Conservation (phyloP, 1,140 invertebrate species). For the Pristionchus pacificus region DNA sequence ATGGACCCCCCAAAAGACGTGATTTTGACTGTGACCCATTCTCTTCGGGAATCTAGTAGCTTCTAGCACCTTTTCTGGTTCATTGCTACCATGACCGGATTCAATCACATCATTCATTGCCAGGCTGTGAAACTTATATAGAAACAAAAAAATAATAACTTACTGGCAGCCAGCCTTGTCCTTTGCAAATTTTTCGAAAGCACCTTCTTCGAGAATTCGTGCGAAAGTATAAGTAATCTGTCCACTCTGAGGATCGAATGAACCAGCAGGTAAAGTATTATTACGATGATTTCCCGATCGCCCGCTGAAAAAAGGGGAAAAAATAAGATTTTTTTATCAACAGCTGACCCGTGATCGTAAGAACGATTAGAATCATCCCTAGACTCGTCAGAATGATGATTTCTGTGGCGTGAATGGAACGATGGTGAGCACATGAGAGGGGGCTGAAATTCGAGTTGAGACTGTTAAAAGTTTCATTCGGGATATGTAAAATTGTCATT, state of each 20-base stretch:
- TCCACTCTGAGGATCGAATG: background rate
- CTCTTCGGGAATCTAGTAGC: no score
- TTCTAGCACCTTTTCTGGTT: no score
- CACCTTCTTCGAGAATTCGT: background rate
- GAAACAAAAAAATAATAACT: background rate
- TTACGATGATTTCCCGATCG: background rate
- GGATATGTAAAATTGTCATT: no score
- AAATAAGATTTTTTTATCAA: background rate
- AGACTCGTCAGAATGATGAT: background rate
- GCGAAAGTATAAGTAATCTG: background rate
- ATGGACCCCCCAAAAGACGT: no score
- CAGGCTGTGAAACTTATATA: no score
- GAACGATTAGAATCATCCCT: background rate
- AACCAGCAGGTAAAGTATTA: background rate
- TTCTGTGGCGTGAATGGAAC: no score
- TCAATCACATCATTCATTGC: no score
- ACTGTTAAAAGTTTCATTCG: no score
- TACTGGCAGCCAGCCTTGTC: constrained; percentile 29
- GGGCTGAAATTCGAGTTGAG: no score
- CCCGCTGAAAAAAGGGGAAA: background rate
- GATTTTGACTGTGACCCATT: no score
- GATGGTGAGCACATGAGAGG: no score
- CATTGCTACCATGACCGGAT: no score
- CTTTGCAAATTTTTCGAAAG: constrained; percentile 8
- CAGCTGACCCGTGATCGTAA: background rate